Evolutionary conservation across 2,888 invertebrate species (phyloP), one percentile per base, ranked within the genome.

Genomic region (Campaea margaritaria): DNA sequence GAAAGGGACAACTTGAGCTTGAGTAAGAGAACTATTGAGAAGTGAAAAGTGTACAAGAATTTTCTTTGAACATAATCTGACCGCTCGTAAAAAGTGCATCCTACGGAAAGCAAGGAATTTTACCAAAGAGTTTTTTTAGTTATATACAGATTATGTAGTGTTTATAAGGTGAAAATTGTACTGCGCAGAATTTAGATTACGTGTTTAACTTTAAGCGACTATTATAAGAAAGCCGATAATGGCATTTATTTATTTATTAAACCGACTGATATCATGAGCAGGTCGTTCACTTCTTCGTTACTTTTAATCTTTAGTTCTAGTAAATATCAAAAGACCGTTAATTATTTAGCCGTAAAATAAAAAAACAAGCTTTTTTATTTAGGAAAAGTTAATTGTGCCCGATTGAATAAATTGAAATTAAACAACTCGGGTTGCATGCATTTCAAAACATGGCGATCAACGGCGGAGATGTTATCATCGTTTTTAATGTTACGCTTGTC

Each of bases 1-100:
- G 9, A 61, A 55, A 51, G 59, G 27, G 43, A 51, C 47, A 47
- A 50, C 50, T 60, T 55, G 50, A 60, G 51, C 46, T 21, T 21
- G 21, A 21, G 3, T 3, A 21, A 21, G 21, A 5, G 21, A 21
- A 21, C 21, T 21, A 21, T 21, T 21, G 21, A 2, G 21, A 5
- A 49, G 38, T 15, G 27, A 43, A 47, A 53, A 42, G 34, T 54
- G 39, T n/a, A 13, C 42, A 42, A 13, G 51, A 7, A 31, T 51
- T 51, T 51, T 47, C 60, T 46, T 41, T 27, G 28, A 38, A n/a
- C 43, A 27, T 9, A 10, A 46, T 10, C n/a, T 27, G 7, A 4
- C 1, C 44, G 27, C 21, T 4, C 10, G 1, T n/a, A 36, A 39
- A 13, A 13, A 13, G n/a, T 38, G 12, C 12, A n/a, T 5, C 2